These are phyloP conservation scores for Trachops cirrhosus DNA, from an alignment of 2,797 vertebrate genomes.

Conservation along the genomic window DNA sequence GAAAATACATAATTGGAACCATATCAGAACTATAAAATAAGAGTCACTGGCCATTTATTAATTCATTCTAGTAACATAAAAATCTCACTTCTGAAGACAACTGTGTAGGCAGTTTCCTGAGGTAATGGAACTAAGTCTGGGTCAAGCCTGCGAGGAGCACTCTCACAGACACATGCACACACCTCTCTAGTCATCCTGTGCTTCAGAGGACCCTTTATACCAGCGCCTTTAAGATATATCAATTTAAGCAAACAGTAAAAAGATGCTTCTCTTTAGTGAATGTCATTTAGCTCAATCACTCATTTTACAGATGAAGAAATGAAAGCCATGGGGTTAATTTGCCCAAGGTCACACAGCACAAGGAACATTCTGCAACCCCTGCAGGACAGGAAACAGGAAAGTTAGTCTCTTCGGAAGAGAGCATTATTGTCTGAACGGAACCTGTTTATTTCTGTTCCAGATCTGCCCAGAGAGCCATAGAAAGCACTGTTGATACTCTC, in stretches of 20 bases:
- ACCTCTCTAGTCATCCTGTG: background rate
- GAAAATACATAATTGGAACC: background rate
- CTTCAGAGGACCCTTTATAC: background rate
- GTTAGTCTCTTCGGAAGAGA: background rate
- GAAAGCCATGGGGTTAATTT: background rate
- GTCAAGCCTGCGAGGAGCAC: background rate
- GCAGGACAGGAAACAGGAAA: background rate
- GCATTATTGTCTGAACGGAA: slow-evolving; percentile 37
- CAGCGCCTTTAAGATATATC: background rate
- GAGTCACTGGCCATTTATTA: background rate
- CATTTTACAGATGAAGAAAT: slow-evolving; percentile 28
- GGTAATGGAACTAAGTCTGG: background rate
- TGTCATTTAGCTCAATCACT: background rate
- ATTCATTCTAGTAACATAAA: background rate
- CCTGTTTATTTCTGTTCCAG: slow-evolving; percentile 20
- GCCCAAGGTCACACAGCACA: background rate
- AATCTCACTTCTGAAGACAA: background rate
- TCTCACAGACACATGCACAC: background rate
- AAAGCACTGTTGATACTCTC: slow-evolving; percentile 24
- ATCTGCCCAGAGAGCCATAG: slow-evolving; percentile 10
- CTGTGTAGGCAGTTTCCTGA: background rate
- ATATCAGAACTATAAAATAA: slow-evolving; percentile 6
- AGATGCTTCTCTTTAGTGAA: background rate
- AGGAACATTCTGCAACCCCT: background rate
- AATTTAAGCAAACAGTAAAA: background rate